Evolutionary conservation across 2,888 invertebrate species (phyloP), one percentile per base, ranked within the genome.

Genomic region (Orchesella flavescens): DNA sequence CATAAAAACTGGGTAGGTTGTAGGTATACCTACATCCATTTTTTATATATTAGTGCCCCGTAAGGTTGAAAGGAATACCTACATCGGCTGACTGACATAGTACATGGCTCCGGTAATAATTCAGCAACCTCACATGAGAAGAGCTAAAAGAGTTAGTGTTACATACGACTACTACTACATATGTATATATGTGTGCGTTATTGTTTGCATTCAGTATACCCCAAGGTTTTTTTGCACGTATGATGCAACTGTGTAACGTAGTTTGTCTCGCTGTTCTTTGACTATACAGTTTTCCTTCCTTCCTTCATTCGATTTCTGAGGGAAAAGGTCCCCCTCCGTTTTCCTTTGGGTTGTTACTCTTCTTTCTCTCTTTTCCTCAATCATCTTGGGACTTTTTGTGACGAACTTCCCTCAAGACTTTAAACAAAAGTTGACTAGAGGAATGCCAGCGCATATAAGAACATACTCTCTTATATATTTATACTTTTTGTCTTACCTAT

Each of bases 321-420:
- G 75, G 57, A 72, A 57, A 75, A 76, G 76, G 76, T 59, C 65
- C 75, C 65, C 63, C 55, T 76, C 68, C 68, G 76, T 77, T 69
- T 77, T 77, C 69, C 77, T 68, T 68, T 10, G 7, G 66, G 57
- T 77, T 69, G 69, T 77, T 77, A 77, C 69, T 59, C 77, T 57
- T 57, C 77, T 75, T 63, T 75, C 34, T 75, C 65, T 75, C 66
- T 15, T 69, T 57, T 59, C 69, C 69, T 69, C 68, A 77, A 77
- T 77, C 59, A 77, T 77, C 69, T 69, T 68, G 77, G 77, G 69
- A 77, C 68, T 76, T 77, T 77, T 69, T 77, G 77, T 59, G 69
- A 77, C 44, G 44, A 59, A 49, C 69, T 69, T 77, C 77, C 77
- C 77, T 59, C 24, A 68, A 77, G 77, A 77, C 69, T 77, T 69